A percentile compares a stretch with the other conserved stretches of the same genome.
Evolutionary conservation across 2,888 invertebrate species (phyloP).

Genomic region (Thecophora atra): DNA sequence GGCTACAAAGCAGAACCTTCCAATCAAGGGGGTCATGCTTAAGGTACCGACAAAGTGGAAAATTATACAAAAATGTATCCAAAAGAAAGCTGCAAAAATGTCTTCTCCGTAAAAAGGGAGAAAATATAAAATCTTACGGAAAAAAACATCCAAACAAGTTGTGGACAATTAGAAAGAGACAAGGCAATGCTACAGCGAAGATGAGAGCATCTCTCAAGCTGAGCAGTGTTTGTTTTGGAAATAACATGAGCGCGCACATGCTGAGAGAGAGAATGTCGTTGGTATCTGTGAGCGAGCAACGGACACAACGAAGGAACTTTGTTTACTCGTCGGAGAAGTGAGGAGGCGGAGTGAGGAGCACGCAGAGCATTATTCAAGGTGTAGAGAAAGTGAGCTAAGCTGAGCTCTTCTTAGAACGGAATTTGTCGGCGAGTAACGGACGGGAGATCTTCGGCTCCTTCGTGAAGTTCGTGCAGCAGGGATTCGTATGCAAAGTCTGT

Average conservation of each 20-base stretch:
- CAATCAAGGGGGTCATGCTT: slow-evolving; percentile 23
- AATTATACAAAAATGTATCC: not conserved
- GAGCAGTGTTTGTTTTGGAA: no score
- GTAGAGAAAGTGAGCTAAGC: slow-evolving; percentile 37
- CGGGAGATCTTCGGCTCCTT: not conserved
- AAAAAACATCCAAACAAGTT: not conserved
- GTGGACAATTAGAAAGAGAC: not conserved
- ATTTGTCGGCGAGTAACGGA: slow-evolving; percentile 8
- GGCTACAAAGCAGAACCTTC: not conserved
- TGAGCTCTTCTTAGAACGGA: slow-evolving; percentile 34
- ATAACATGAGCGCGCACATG: no score
- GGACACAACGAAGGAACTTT: no score
- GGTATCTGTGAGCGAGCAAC: no score
- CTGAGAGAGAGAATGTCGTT: no score
- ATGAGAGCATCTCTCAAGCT: no score
- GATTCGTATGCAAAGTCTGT: not conserved
- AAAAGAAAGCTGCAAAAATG: not conserved
- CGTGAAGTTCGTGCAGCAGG: not conserved
- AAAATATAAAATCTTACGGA: not conserved
- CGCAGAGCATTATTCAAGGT: no score
- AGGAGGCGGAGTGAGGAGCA: no score
- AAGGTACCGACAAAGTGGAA: not conserved
- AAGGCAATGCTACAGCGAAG: not conserved
- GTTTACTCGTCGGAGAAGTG: no score
- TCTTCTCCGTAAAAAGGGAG: not conserved